Conservation (phyloP, 2,888 invertebrate species). For the Folsomia candida region DNA sequence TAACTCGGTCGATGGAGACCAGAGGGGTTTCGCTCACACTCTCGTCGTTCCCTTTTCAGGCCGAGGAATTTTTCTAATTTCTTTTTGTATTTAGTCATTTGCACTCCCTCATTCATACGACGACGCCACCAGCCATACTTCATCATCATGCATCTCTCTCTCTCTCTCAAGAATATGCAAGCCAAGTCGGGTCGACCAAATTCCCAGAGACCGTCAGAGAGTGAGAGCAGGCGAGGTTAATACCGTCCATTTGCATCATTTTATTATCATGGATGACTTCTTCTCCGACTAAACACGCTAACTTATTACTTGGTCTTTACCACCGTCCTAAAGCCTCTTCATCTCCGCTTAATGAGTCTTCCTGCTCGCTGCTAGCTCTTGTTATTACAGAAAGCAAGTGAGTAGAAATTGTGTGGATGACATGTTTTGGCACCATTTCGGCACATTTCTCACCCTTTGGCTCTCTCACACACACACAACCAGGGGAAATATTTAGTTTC, state of each 20-base stretch:
- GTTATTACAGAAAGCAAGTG: neutral
- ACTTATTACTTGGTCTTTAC: no score
- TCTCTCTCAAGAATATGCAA: constrained; percentile 1
- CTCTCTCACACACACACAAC: neutral
- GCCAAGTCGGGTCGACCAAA: neutral
- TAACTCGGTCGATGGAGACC: neutral
- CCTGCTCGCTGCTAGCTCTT: neutral
- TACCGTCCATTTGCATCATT: constrained; percentile 5
- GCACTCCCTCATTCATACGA: constrained; percentile 1
- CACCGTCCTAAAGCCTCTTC: neutral
- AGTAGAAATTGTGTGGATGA: constrained; percentile 10
- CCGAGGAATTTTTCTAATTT: constrained; percentile 19
- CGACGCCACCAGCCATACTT: neutral
- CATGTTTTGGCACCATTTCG: constrained; percentile 15
- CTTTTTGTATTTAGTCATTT: constrained; percentile 19
- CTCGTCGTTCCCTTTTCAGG: neutral
- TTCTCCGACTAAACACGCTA: neutral
- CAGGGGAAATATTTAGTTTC: neutral
- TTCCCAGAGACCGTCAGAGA: neutral
- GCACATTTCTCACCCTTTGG: neutral
- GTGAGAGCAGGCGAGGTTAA: no score
- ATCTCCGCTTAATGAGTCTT: constrained; percentile 1
- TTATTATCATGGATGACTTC: neutral
- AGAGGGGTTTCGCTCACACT: neutral
- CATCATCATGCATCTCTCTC: neutral